Evolutionary conservation across 1,140 invertebrate species (phyloP).

Genomic region (Myzus persicae): DNA sequence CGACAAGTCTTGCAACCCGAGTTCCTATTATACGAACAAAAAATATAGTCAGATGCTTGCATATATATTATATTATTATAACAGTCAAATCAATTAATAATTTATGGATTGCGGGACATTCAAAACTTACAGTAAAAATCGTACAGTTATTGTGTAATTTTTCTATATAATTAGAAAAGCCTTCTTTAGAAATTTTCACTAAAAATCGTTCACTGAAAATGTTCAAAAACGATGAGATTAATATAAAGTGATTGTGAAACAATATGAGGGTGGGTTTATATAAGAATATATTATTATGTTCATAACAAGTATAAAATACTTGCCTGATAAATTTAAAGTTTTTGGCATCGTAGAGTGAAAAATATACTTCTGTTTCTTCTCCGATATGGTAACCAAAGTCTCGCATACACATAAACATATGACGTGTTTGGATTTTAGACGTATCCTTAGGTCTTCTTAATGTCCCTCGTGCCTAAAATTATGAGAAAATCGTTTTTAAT

Average conservation of each 20-base stretch:
- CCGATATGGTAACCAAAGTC: conserved; percentile 86
- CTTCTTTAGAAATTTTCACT: conserved; percentile 86
- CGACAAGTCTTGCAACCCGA: conserved; percentile 81
- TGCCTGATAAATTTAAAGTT: conserved; percentile 70
- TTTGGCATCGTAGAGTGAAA: conserved; percentile 84
- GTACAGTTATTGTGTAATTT: conserved; percentile 87
- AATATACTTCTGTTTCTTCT: conserved; percentile 87
- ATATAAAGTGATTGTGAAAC: neutral
- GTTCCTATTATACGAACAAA: conserved; percentile 66
- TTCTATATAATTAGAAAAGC: conserved; percentile 88
- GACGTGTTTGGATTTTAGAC: conserved; percentile 78
- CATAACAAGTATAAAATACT: conserved; percentile 19
- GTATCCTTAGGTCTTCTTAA: conserved; percentile 72
- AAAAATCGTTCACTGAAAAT: conserved; percentile 83
- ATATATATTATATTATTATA: neutral
- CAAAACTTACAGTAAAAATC: conserved; percentile 79
- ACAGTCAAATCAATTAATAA: neutral
- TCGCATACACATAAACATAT: conserved; percentile 86
- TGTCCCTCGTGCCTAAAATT: conserved; percentile 71
- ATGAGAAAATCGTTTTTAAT: neutral
- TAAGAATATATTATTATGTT: neutral
- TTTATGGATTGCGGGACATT: neutral
- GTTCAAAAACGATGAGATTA: conserved; percentile 53
- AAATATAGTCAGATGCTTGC: neutral
- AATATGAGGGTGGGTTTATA: neutral